Percentiles rank a stretch among this genome's conserved stretches.
Evolutionary conservation across 1,140 invertebrate species (phyloP).

Genomic region (Diabrotica undecimpunctata): DNA sequence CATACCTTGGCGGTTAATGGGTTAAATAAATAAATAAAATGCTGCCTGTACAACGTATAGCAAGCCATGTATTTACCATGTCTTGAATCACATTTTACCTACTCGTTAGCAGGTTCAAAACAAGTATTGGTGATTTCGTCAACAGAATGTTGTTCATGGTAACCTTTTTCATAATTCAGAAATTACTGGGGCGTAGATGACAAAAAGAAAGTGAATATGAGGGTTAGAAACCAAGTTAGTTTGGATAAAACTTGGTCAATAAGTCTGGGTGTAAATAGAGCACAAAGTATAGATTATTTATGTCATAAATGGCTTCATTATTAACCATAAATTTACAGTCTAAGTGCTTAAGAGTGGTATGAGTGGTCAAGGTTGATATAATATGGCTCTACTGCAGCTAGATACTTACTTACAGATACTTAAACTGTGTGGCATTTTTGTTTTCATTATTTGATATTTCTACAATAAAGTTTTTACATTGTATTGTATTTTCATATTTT

Average conservation of each 20-base stretch:
- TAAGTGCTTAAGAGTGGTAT: constrained; percentile 61
- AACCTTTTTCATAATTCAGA: constrained; percentile 62
- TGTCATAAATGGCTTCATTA: constrained; percentile 73
- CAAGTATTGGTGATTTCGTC: constrained; percentile 67
- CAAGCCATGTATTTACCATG: constrained; percentile 73
- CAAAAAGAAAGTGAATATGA: constrained; percentile 68
- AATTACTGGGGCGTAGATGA: constrained; percentile 66
- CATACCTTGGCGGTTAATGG: too few species aligned
- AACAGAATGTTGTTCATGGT: constrained; percentile 64
- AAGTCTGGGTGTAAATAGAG: constrained; percentile 69
- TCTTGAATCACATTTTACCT: constrained; percentile 66
- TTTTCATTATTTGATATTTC: too few species aligned
- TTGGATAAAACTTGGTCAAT: constrained; percentile 67
- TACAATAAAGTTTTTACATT: too few species aligned
- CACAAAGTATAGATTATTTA: constrained; percentile 63
- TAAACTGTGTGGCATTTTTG: too few species aligned
- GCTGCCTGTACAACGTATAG: constrained; percentile 64
- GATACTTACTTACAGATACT: too few species aligned
- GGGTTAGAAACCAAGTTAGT: too few species aligned
- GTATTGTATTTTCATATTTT: too few species aligned
- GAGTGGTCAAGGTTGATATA: constrained; percentile 63
- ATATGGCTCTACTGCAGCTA: constrained; percentile 72
- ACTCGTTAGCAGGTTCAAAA: constrained; percentile 64
- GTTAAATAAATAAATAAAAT: too few species aligned
- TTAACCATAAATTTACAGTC: constrained; percentile 66